These are phyloP conservation scores for Thymelicus sylvestris DNA, from an alignment of 2,888 invertebrate species.

Conservation along the genomic window DNA sequence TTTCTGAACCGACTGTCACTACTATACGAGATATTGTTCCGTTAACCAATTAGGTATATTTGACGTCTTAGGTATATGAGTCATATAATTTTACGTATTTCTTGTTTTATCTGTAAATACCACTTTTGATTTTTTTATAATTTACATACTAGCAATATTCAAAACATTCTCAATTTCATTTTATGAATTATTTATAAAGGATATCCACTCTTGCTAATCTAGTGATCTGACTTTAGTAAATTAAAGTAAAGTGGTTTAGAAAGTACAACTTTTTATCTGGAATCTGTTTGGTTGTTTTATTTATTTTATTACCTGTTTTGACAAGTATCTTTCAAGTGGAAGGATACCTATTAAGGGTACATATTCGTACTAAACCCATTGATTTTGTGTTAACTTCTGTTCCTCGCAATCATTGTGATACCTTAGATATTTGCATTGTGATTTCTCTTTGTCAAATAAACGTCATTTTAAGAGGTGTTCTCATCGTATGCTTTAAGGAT, in stretches of 20 bases:
- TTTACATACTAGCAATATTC: conserved; percentile 20
- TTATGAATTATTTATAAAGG: conserved; percentile 37
- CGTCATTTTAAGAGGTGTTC: conserved; percentile 49
- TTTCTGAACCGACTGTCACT: no score
- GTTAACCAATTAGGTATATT: no score
- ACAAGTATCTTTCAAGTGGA: conserved; percentile 4
- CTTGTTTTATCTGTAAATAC: background rate
- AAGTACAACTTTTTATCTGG: no score
- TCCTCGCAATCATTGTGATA: conserved; percentile 8
- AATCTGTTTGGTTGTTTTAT: no score
- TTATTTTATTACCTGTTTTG: background rate
- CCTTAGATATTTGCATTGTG: conserved; percentile 57
- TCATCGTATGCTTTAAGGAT: conserved; percentile 52
- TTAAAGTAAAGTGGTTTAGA: no score
- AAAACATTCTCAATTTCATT: conserved; percentile 30
- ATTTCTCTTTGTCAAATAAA: conserved; percentile 51
- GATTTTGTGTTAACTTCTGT: conserved; percentile 1
- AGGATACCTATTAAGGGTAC: background rate
- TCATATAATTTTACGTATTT: background rate
- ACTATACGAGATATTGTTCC: no score
- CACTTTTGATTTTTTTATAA: conserved; percentile 22
- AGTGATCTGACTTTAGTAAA: no score
- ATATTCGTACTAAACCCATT: background rate
- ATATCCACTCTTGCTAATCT: conserved; percentile 16
- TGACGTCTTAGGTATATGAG: background rate